These are phyloP conservation scores for Amiota minor DNA, from an alignment of 2,888 invertebrate genomes.

Conservation along the genomic window DNA sequence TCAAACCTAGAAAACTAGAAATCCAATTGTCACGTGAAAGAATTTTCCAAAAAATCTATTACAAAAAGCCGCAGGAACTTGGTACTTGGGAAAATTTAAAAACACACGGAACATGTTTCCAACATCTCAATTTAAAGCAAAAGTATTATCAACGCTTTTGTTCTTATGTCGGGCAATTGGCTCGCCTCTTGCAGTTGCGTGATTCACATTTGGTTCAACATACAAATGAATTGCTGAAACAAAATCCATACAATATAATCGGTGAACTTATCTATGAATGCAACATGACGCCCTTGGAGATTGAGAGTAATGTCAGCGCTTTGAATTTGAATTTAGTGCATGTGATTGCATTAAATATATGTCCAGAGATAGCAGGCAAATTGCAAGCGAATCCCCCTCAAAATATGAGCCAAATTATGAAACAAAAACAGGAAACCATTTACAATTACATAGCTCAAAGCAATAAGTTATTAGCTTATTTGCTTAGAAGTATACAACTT, in stretches of 20 bases:
- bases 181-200: slow-evolving; percentile 71
- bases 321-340: slow-evolving; percentile 84
- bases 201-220: slow-evolving; percentile 62
- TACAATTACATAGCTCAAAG: slow-evolving; percentile 69
- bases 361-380: slow-evolving; percentile 75
- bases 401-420: slow-evolving; percentile 41
- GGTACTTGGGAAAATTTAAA: slow-evolving; percentile 65
- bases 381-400: slow-evolving; percentile 4
- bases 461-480: slow-evolving; percentile 65
- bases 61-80: slow-evolving; percentile 54
- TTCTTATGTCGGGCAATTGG: slow-evolving; percentile 65
- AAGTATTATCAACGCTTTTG: slow-evolving; percentile 70
- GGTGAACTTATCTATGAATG: slow-evolving; percentile 81
- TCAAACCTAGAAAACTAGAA: slow-evolving; percentile 59
- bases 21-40: slow-evolving; percentile 62
- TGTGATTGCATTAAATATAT: slow-evolving; percentile 82
- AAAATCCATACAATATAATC: slow-evolving; percentile 77
- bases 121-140: slow-evolving; percentile 66
- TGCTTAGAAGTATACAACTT: slow-evolving; percentile 62
- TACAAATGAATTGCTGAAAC: slow-evolving; percentile 62
- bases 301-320: slow-evolving; percentile 81
- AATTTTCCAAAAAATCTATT: slow-evolving; percentile 59
- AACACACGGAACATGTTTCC: slow-evolving; percentile 60
- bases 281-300: slow-evolving; percentile 79
- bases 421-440: slow-evolving; percentile 64